Base-by-base conservation (phyloP, 1,140 invertebrate genomes). In the Pemphigus obesinymphae region DNA sequence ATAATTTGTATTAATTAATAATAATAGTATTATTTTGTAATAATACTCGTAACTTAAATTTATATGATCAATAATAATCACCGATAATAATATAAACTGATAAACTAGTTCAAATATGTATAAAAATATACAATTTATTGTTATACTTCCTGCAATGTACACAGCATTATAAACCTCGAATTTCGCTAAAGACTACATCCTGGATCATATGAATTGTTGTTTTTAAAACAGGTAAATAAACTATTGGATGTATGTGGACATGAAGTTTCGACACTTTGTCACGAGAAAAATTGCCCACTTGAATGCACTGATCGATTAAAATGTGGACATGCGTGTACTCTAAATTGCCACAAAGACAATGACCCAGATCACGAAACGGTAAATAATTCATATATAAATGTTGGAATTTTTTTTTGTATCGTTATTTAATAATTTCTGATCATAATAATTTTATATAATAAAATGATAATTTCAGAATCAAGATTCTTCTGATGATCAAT, bases 181-280 rank as follows among this genome's bases (percentile, higher is more conserved):
- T 23, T 58, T 58, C 15, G 26, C 23, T 26, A 58, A 58, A 2
- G 23, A 55, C 26, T 58, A 15, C 26, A 6, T 58, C 23, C 6
- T 13, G 15, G 8, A 26, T 58, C 11, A 58, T 26, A 13, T 11
- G 0, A 15, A 17, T 31, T 63, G 20, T 45, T 7, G n/a, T n/a
- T 29, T 50, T 48, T 48, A 15, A 7, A 72, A 45, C 17, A 73
- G 70, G 26, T 50, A 5, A 15, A 20, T 31, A 1, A 48, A 26
- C 5, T 26, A 6, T 86, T 82, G 7, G 82, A 88, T 5, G 73
- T 84, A 13, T 90, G 89, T 85, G 85, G 84, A 13, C 90, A 90
- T 83, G 83, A 87, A 85, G 82, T 82, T 23, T 53, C 43, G 11
- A 66, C 70, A 50, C 53, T 82, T 5, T 84, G 83, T 83, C 37